Evolutionary conservation across 1,140 invertebrate genomes (phyloP).

Genomic region (Drosophila sp.): DNA sequence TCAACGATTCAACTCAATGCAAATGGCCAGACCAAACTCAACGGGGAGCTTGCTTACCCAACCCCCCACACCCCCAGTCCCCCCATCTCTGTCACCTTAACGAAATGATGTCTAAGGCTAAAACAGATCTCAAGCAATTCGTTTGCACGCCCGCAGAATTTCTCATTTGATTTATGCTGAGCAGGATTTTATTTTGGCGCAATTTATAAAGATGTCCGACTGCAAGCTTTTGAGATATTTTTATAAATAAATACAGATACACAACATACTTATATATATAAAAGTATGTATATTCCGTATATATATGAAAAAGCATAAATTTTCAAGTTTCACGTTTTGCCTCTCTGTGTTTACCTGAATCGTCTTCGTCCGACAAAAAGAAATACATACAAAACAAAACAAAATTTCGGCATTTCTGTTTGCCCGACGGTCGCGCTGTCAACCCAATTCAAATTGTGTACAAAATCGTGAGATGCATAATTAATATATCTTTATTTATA

Average conservation of each 20-base stretch:
- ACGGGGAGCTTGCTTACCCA: constrained; percentile 16
- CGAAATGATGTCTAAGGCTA: constrained; percentile 1
- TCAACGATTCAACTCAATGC: constrained; percentile 24
- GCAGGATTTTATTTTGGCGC: constrained; percentile 51
- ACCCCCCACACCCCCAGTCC: constrained; percentile 27
- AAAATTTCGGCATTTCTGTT: constrained; percentile 45
- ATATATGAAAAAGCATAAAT: constrained; percentile 42
- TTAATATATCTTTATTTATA: constrained; percentile 65
- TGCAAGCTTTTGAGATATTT: constrained; percentile 41
- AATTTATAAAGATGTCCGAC: constrained; percentile 78
- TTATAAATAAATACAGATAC: constrained; percentile 26
- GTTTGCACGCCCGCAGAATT: constrained; percentile 73
- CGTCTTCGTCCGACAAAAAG: constrained; percentile 30
- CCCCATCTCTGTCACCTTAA: constrained; percentile 2
- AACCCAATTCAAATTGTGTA: constrained; percentile 81
- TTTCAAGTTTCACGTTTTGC: constrained; percentile 56
- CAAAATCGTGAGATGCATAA: constrained; percentile 77
- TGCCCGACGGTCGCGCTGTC: constrained; percentile 56
- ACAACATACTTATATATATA: constrained; percentile 12
- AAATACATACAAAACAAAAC: constrained; percentile 38
- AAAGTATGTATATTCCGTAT: constrained; percentile 19
- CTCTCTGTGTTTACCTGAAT: constrained; percentile 51
- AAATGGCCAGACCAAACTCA: constrained; percentile 36
- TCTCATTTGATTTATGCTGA: constrained; percentile 71
- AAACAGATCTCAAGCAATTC: constrained; percentile 48